Evolutionary conservation across 2,888 invertebrate genomes (phyloP).

Genomic region (Monopis laevigella): DNA sequence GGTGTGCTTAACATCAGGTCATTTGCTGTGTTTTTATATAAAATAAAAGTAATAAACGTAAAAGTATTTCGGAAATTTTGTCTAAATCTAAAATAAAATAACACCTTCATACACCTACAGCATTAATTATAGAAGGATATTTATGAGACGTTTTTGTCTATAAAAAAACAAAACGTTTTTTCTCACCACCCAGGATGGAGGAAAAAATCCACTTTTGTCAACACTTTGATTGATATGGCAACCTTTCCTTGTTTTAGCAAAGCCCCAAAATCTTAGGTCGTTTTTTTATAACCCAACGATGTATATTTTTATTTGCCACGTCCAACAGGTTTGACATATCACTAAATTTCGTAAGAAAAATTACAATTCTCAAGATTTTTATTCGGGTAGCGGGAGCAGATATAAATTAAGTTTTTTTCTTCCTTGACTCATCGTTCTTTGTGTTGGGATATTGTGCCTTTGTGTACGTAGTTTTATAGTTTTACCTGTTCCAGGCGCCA

Average conservation of each 20-base stretch:
- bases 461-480: constrained; percentile 46
- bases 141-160: constrained; percentile 30
- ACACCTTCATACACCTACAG: too few species aligned
- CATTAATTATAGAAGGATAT: too few species aligned
- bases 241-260: constrained; percentile 66
- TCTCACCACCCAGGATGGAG: constrained; percentile 36
- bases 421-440: constrained; percentile 43
- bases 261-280: constrained; percentile 45
- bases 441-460: constrained; percentile 48
- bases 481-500: constrained; percentile 64
- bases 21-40: too few species aligned
- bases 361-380: constrained; percentile 54
- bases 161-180: constrained; percentile 59
- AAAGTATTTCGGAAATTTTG: too few species aligned
- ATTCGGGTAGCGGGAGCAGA: constrained; percentile 46
- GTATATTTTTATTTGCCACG: constrained; percentile 62
- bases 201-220: constrained; percentile 59
- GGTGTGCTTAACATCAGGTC: too few species aligned
- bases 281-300: constrained; percentile 40
- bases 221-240: constrained; percentile 64
- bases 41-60: too few species aligned
- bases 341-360: constrained; percentile 65
- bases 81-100: too few species aligned
- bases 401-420: constrained; percentile 58
- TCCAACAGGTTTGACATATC: constrained; percentile 63